Evolutionary conservation across 2,888 invertebrate genomes (phyloP), one percentile per base, ranked within the genome.

Genomic region (Salpingus planirostris): DNA sequence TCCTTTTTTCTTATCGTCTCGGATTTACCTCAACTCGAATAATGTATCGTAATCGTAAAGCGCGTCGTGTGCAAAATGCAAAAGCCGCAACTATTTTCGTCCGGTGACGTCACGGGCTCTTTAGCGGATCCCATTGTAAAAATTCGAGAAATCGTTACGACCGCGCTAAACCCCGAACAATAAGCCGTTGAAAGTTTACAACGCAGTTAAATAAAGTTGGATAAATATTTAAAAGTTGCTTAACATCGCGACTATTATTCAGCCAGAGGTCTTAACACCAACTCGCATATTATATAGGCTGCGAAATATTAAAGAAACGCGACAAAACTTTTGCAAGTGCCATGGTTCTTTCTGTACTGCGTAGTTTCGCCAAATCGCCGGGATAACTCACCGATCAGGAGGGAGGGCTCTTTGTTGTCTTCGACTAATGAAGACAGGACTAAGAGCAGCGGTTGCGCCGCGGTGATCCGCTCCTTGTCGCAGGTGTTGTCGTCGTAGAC

Each of bases 401-500:
- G 66, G 21, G 72, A 67, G 1, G 79, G 79, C 44, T 77, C 74
- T 43, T 75, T 67, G 49, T 78, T 74, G 49, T 81, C 79, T 47
- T 78, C 76, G 14, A 78, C 69, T 25, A 82, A 67, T n/a, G 77
- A 72, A 26, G 72, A 68, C 22, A 81, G 62, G 31, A 82, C 77
- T 31, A 79, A 67, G 46, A 75, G 71, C 33, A 82, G 61, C 3
- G 80, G 76, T 55, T 76, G 77, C 24, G 70, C 66, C 13, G 67
- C 57, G 2, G 73, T 70, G 30, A 76, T 64, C 31, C 70, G 62
- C 27, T 76, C 76, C 45, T 76, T 64, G 51, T 80, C 78, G 35
- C 66, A 65, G 22, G 78, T 76, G 36, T 71, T 67, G 41, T 82
- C 81, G 54, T 82, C 81, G 53, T 81, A 81, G 27, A 82, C 70